Evolutionary conservation across 2,888 invertebrate species (phyloP), one percentile per base, ranked within the genome.

Genomic region (Caenorhabditis uteleia): DNA sequence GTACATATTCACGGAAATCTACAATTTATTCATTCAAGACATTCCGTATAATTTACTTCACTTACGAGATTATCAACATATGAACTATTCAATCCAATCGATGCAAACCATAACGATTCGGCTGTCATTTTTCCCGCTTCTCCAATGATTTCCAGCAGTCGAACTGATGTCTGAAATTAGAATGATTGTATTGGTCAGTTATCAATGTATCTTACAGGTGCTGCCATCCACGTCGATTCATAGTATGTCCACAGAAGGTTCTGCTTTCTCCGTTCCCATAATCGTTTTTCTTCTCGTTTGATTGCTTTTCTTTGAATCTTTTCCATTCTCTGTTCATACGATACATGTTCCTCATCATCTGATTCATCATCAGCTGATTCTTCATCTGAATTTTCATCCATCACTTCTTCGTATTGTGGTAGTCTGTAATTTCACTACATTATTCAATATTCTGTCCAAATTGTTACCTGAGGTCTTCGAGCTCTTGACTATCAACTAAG

Each of bases 211-310:
- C n/a, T n/a, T n/a, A n/a, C n/a, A n/a, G 76, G 60, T 12, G 67
- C 42, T n/a, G 70, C 69, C 44, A 60, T 55, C 75, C 75, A 78
- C 33, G 68, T 67, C 26, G 70, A 69, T 49, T 73, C 68, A 44
- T 80, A 74, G 45, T 80, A 80, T n/a, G 68, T 58, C 78, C 78
- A 80, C 5, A 78, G 43, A 6, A 77, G 43, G n/a, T 72, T 60
- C n/a, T 42, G 57, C 34, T 75, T 42, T 18, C 60, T 64, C 20
- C 67, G 55, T 25, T 70, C 70, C 79, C 78, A 80, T 8, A 65
- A 40, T n/a, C 55, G 48, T 6, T 42, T 53, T 29, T 70, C 64
- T 36, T 76, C 76, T 31, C 49, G 34, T 44, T 61, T 66, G 14
- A 72, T 47, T 14, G 62, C 64, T 53, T 49, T 67, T 23, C 56